Evolutionary conservation across 2,888 invertebrate genomes (phyloP).

Genomic region (Lagria hirta): DNA sequence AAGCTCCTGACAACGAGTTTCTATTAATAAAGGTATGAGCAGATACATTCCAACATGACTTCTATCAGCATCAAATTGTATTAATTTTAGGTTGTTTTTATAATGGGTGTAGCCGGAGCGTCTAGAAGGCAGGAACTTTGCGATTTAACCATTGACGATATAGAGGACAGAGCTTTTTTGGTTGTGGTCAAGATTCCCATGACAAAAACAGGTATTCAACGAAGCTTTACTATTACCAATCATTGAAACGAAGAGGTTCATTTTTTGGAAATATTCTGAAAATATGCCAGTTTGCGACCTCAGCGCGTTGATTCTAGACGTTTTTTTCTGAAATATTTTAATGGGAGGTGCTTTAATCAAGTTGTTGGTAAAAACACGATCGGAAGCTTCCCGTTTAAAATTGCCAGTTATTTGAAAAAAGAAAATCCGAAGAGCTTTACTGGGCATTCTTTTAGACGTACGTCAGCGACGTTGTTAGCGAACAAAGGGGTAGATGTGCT

Average conservation of each 20-base stretch:
- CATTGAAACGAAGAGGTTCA: conserved; percentile 5
- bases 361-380: conserved; percentile 28
- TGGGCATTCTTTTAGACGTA: conserved; percentile 26
- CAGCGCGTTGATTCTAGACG: conserved; percentile 5
- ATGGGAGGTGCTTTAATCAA: conserved; percentile 22
- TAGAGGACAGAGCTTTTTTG: too few relatives aligned
- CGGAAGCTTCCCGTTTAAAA: conserved; percentile 22
- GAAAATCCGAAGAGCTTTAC: conserved; percentile 22
- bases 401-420: conserved; percentile 23
- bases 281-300: conserved; percentile 5
- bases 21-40: conserved; percentile 29
- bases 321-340: conserved; percentile 8
- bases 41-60: too few relatives aligned
- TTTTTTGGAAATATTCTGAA: conserved; percentile 16
- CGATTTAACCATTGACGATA: too few relatives aligned
- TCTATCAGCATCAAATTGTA: too few relatives aligned
- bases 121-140: conserved; percentile 26
- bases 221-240: conserved; percentile 22
- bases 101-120: conserved; percentile 15
- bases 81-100: conserved; percentile 25
- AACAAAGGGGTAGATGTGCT: too few relatives aligned
- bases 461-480: conserved; percentile 12
- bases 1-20: conserved; percentile 23
- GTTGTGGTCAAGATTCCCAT: too few relatives aligned
- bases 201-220: too few relatives aligned